These are phyloP conservation scores for Pristis pectinata DNA, from an alignment of 2,797 vertebrate species.

Conservation along the genomic window DNA sequence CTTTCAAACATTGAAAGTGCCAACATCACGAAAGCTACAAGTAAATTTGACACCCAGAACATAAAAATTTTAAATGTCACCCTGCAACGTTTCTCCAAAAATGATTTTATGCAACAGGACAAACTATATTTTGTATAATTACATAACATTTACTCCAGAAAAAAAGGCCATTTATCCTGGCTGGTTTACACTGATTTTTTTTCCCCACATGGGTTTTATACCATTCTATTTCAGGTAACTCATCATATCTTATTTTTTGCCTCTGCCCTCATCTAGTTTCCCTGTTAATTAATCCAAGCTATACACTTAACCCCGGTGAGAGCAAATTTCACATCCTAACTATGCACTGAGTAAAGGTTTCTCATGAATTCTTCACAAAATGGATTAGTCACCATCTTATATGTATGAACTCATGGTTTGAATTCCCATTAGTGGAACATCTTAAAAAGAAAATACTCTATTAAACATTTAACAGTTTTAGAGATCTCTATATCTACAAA, in stretches of 20 bases:
- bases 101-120: background rate
- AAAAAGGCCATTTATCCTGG: background rate
- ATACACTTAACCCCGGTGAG: background rate
- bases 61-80: background rate
- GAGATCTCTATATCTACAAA: background rate
- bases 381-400: background rate
- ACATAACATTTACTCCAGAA: background rate
- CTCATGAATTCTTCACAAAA: background rate
- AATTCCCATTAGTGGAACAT: background rate
- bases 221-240: background rate
- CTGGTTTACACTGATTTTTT: background rate
- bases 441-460: background rate
- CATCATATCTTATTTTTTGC: background rate
- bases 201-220: background rate
- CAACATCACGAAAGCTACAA: background rate
- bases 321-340: background rate
- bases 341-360: background rate
- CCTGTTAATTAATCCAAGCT: background rate
- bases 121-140: background rate
- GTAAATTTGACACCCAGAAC: background rate
- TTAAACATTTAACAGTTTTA: background rate
- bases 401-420: background rate
- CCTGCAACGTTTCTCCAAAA: background rate
- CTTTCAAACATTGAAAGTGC: background rate
- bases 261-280: background rate